These are phyloP conservation scores for Lamprologus sp. DNA, from an alignment of 2,113 vertebrate species.

Conservation along the genomic window DNA sequence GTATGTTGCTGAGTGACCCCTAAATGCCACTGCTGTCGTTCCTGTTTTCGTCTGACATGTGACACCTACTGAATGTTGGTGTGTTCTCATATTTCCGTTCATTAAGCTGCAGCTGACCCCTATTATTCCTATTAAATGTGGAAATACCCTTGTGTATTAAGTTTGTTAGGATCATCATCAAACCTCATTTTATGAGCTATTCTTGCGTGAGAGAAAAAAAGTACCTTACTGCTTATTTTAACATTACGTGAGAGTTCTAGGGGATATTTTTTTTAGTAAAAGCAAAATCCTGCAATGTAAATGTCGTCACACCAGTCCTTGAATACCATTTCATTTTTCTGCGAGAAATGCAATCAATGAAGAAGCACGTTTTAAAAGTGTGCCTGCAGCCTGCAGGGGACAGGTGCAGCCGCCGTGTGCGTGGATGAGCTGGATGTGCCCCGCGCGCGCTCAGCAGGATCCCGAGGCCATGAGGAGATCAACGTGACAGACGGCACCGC, in stretches of 20 bases:
- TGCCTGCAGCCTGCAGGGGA: not conserved
- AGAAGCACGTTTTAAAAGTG: not conserved
- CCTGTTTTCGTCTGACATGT: not conserved
- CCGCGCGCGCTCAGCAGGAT: slow-evolving; percentile 19
- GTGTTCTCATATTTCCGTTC: not conserved
- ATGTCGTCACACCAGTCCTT: not conserved
- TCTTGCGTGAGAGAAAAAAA: not conserved
- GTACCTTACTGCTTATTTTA: not conserved
- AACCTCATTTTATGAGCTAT: not conserved
- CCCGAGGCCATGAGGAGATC: slow-evolving; percentile 62
- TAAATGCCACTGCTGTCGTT: not conserved
- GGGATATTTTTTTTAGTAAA: not conserved
- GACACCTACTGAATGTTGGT: not conserved
- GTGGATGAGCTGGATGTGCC: not conserved
- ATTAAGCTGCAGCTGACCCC: not conserved
- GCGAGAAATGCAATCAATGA: not conserved
- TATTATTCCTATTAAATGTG: not conserved
- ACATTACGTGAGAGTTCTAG: not conserved
- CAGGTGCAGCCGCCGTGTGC: slow-evolving; percentile 37
- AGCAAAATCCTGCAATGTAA: not conserved
- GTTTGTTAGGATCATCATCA: not conserved
- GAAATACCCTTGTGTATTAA: not conserved
- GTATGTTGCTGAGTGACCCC: not conserved
- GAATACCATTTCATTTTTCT: not conserved
- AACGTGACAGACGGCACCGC: slow-evolving; percentile 64